Evolutionary conservation across 2,888 invertebrate genomes (phyloP).

Genomic region (Nemotelus pantherinus): DNA sequence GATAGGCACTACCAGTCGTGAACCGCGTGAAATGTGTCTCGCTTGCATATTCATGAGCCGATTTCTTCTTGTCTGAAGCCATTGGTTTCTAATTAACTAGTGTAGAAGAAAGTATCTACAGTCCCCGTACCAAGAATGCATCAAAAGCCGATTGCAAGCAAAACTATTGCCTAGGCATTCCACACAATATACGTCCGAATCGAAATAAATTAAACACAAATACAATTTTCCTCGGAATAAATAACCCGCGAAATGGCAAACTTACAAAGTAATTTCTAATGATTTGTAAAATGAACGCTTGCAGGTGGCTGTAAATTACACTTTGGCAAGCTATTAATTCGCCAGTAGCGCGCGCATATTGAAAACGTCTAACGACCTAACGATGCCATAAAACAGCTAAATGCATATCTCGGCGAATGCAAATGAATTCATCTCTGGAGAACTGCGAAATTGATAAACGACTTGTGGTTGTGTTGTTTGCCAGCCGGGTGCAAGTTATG

Average conservation of each 20-base stretch:
- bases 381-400: slow-evolving; percentile 37
- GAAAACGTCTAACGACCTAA: slow-evolving; percentile 40
- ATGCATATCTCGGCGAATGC: slow-evolving; percentile 33
- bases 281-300: slow-evolving; percentile 37
- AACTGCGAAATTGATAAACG: slow-evolving; percentile 42
- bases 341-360: slow-evolving; percentile 31
- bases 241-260: slow-evolving; percentile 14
- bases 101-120: too few species aligned
- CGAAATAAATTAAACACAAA: not conserved
- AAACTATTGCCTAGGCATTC: too few species aligned
- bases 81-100: too few species aligned
- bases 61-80: too few species aligned
- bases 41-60: too few species aligned
- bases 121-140: too few species aligned
- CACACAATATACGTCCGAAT: too few species aligned
- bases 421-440: slow-evolving; percentile 42
- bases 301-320: slow-evolving; percentile 42
- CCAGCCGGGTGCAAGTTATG: not conserved
- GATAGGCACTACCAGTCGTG: too few species aligned
- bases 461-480: slow-evolving; percentile 15
- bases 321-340: slow-evolving; percentile 41
- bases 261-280: slow-evolving; percentile 41
- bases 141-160: too few species aligned
- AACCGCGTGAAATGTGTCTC: too few species aligned
- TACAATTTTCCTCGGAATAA: not conserved